Base-by-base conservation (phyloP, 2,888 invertebrate species). In the Bedellia somnulentella region DNA sequence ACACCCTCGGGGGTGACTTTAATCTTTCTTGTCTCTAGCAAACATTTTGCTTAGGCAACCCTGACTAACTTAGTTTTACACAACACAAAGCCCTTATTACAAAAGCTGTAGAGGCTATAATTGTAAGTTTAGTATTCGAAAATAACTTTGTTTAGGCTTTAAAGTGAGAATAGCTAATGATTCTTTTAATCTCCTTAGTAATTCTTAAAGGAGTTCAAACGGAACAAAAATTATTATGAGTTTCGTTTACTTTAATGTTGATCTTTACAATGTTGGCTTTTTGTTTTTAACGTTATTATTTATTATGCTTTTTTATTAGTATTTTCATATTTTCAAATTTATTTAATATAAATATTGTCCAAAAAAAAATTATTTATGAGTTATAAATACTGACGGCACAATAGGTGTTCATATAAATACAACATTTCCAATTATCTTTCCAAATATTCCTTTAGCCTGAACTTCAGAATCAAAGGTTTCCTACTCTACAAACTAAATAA, bases 81-180 rank as follows among this genome's bases (percentile, higher is more conserved):
- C 12, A 10, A 3, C 10, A 10, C 6, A 9, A 13, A 22, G 8
- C 22, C 9, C 22, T 29, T 21, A 14, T 3, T 2, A 6, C 2
- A 9, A 14, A n/a, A 23, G 5, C 18, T 13, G n/a, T 13, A 23
- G 13, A 8, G 23, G n/a, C 9, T 18, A 2, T 29, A 22, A 21
- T 29, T 4, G 8, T n/a, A 5, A 5, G n/a, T 14, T 5, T 2
- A 15, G 10, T 14, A 29, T 6, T 21, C 5, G 10, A 6, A 10
- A 14, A 14, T n/a, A 29, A 29, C 9, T 30, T 30, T 23, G 29
- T 8, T 15, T 15, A 32, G 35, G 36, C 35, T 38, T 44, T 48
- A 44, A 49, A 66, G 58, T 67, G 56, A 54, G 73, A 70, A 73
- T 73, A 52, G 46, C 48, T 68, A 70, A 73, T 71, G 63, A 64